These are phyloP conservation scores for Artibeus jamaicensis DNA, from an alignment of 2,797 vertebrate genomes.

Conservation along the genomic window DNA sequence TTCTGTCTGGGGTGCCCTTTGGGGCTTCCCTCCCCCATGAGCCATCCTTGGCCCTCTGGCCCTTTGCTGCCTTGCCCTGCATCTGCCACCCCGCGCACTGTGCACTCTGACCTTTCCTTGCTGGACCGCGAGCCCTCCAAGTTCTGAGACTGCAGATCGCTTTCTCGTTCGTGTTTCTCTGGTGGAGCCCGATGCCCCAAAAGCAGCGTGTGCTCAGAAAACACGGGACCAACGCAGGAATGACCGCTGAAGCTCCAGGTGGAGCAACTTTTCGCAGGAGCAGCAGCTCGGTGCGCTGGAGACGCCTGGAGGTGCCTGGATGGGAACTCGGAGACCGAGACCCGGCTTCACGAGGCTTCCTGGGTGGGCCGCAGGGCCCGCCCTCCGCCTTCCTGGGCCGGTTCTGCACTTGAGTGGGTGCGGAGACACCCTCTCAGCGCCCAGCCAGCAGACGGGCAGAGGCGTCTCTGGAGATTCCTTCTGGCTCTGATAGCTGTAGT, in stretches of 20 bases:
- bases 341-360: not conserved
- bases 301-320: not conserved
- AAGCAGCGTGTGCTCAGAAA: not conserved
- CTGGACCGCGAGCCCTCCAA: not conserved
- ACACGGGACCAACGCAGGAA: not conserved
- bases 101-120: not conserved
- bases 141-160: not conserved
- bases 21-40: not conserved
- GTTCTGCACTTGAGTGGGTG: not conserved
- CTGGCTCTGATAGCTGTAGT: not conserved
- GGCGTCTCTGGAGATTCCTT: not conserved
- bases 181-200: not conserved
- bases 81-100: not conserved
- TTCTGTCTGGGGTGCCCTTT: not conserved
- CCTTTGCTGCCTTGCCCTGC: not conserved
- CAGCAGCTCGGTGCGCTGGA: not conserved
- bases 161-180: not conserved
- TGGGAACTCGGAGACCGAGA: not conserved
- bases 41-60: not conserved
- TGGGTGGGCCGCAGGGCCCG: not conserved
- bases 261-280: not conserved
- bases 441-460: not conserved
- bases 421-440: not conserved
- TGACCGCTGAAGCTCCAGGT: not conserved
- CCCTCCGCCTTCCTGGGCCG: not conserved